Conservation (phyloP, 2,797 vertebrate species). For the Decapterus maruadsi region DNA sequence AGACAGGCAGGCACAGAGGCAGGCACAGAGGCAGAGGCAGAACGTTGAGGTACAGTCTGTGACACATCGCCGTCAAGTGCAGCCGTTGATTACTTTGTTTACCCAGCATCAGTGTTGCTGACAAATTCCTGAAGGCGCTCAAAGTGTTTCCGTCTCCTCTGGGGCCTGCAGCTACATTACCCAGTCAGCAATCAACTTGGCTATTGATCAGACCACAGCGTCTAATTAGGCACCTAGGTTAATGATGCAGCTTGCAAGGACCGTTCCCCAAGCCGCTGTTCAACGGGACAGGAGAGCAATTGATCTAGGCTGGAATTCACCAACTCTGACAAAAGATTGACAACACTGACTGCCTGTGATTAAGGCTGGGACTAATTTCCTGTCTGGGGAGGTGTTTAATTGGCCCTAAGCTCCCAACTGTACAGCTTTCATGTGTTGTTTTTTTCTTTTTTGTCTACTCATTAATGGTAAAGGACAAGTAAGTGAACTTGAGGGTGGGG, state of each 20-base stretch:
- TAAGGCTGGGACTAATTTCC: slow-evolving; percentile 81
- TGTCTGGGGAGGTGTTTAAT: slow-evolving; percentile 80
- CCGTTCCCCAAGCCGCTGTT: slow-evolving; percentile 72
- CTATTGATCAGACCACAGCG: slow-evolving; percentile 83
- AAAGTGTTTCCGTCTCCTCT: slow-evolving; percentile 73
- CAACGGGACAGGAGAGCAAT: slow-evolving; percentile 76
- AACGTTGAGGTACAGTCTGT: slow-evolving; percentile 55
- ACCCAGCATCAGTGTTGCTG: slow-evolving; percentile 75
- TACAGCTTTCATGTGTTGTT: slow-evolving; percentile 67
- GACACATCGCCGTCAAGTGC: slow-evolving; percentile 66
- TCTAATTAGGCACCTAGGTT: slow-evolving; percentile 84
- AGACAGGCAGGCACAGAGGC: slow-evolving; percentile 44
- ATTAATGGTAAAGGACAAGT: slow-evolving; percentile 67
- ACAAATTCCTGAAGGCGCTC: slow-evolving; percentile 77
- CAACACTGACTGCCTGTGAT: slow-evolving; percentile 79
- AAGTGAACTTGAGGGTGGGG: slow-evolving; percentile 36
- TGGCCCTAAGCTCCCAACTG: slow-evolving; percentile 72
- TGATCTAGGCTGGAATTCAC: slow-evolving; percentile 78
- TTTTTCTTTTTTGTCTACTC: slow-evolving; percentile 51
- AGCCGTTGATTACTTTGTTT: slow-evolving; percentile 83
- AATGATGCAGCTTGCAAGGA: slow-evolving; percentile 75
- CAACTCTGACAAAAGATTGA: slow-evolving; percentile 80
- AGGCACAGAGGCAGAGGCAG: slow-evolving; percentile 23
- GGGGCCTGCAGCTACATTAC: slow-evolving; percentile 70
- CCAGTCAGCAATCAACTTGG: slow-evolving; percentile 81